phyloP scores from a whole-genome alignment of 2,797 vertebrate species.

The Hydrolagus colliei region DNA sequence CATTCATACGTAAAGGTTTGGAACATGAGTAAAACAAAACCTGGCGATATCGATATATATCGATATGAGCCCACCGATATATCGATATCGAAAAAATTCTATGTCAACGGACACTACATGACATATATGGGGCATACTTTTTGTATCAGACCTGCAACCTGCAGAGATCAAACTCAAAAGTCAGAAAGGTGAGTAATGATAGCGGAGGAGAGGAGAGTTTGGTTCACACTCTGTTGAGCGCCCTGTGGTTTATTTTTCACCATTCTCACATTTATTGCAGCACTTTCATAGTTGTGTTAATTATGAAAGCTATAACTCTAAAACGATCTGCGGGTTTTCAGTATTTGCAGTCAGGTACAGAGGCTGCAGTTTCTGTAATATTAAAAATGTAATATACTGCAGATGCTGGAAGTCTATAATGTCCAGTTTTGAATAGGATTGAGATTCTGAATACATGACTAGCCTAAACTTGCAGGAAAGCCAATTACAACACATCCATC shows the following conservation, averaged over 20 bases:
- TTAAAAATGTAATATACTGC: not conserved
- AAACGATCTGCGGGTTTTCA: not conserved
- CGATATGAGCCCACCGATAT: too few species aligned
- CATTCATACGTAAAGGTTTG: too few species aligned
- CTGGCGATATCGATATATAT: too few species aligned
- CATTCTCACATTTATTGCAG: not conserved
- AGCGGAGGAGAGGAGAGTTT: not conserved
- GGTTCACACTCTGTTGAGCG: not conserved
- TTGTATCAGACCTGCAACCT: not conserved
- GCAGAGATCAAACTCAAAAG: not conserved
- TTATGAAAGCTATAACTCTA: not conserved
- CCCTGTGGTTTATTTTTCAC: not conserved
- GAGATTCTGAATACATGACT: not conserved
- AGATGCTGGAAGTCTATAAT: too few species aligned
- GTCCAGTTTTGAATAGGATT: slow-evolving; percentile 4
- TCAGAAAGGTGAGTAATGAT: not conserved
- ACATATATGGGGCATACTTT: not conserved
- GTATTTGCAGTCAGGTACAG: slow-evolving; percentile 12
- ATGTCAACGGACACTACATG: too few species aligned
- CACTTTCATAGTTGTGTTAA: not conserved
- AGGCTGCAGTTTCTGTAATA: not conserved
- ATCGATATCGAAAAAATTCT: too few species aligned
- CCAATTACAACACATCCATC: slow-evolving; percentile 13
- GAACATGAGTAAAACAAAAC: too few species aligned
- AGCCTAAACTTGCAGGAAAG: not conserved